Base-by-base conservation (phyloP, 2,113 vertebrate species). In the Otocyon megalotis region DNA sequence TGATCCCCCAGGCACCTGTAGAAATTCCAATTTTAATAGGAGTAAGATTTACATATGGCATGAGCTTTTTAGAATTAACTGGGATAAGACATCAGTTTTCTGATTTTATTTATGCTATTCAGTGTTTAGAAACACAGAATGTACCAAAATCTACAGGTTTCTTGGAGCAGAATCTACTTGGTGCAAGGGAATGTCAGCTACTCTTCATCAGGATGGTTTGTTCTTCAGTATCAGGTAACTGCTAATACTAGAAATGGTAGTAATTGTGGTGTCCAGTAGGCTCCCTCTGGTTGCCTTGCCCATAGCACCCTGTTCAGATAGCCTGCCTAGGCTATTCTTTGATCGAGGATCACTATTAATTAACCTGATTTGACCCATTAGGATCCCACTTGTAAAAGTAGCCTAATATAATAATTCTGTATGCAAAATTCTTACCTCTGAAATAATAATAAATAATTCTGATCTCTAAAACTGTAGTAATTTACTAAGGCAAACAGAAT, bases 21-120 rank as follows among this genome's bases (percentile, higher is more conserved):
- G 22, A 94, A 76, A 69, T 92, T 9, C 9, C 8, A 30, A 1
- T 72, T 82, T 69, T 67, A 53, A 35, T 16, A 48, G 14, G 32
- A 91, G 22, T 48, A 87, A 74, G 8, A 92, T 90, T 97, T 96
- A 90, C 56, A 71, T 35, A 43, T 28, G 79, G 7, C 30, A 56
- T 54, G 2, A 12, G 0, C 3, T 17, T 0, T 5, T 63, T 85
- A 2, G 84, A 92, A 87, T 77, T 74, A 79, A 22, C 72, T 85
- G 5, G 24, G 60, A 5, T 28, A 90, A 96, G 48, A 63, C 67
- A 50, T 67, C 30, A 43, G 2, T 43, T 32, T 80, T 67, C 30
- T 15, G 2, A 72, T 58, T 95, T 74, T 48, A 16, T 79, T 14
- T 35, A 56, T 77, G 32, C 4, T 26, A 37, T 62, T 53, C 7